Base-by-base conservation (phyloP, 2,797 vertebrate species). In the Acanthurus tractus region DNA sequence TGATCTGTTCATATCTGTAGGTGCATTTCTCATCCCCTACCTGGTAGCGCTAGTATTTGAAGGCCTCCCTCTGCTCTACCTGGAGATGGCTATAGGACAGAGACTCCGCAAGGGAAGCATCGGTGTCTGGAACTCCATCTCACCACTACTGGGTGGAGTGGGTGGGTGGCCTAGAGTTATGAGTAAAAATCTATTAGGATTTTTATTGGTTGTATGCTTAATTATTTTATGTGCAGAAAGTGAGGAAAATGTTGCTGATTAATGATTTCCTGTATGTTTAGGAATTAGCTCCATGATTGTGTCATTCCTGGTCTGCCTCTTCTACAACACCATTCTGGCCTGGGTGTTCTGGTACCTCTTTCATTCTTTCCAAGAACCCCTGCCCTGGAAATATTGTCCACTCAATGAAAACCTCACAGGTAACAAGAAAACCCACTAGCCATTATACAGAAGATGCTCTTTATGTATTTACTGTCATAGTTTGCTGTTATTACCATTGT, bases 291-390 rank as follows among this genome's bases (percentile, higher is more conserved):
- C 95, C 0, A 84, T 96, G 94, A 0, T 91, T 0, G 92, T 95
- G 48, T 97, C 96, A 0, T 89, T 97, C 64, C 82, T 97, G 78
- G 92, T 97, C 76, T 34, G 84, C 70, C 25, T 96, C 34, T 98
- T 97, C 86, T 98, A 98, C 88, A 98, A 97, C 85, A 96, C 93
- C 0, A 94, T 98, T 84, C 64, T 98, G 63, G 91, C 94, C 46
- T 98, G 97, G 98, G 96, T 98, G 62, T 90, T 98, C 36, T 98
- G 97, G 98, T 97, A 97, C 84, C 92, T 99, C 40, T 94, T 96
- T 74, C 95, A 97, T 83, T 99, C 97, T 63, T 98, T 98, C 86
- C 96, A 97, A 86, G 67, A 96, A 4, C 97, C 97, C 0, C 91
- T 98, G 84, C 97, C 97, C 2, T 98, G 97, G 97, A 95, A 92